These are phyloP conservation scores for Macropis europaea DNA, from an alignment of 2,888 invertebrate genomes.

Conservation along the genomic window DNA sequence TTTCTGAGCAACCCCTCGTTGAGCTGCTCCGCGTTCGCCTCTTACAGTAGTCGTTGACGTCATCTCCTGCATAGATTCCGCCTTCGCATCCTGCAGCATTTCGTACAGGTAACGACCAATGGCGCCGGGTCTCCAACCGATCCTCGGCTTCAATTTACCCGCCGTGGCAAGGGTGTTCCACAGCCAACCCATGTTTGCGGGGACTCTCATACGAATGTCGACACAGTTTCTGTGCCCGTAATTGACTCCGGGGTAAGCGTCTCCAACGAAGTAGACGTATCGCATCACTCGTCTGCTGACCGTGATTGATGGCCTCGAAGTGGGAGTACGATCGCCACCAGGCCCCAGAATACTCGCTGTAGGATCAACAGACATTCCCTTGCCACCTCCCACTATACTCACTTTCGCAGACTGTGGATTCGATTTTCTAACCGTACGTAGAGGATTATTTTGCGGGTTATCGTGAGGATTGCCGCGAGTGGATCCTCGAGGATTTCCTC, in stretches of 20 bases:
- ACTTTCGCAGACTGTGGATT: too few relatives aligned
- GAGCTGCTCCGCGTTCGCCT: neutral
- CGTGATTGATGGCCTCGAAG: constrained; percentile 24
- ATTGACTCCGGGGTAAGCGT: constrained; percentile 66
- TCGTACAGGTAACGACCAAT: constrained; percentile 59
- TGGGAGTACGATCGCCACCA: constrained; percentile 45
- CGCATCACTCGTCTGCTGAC: constrained; percentile 50
- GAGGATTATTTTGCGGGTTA: too few relatives aligned
- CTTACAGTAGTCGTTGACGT: neutral
- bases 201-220: constrained; percentile 66
- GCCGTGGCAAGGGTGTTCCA: constrained; percentile 67
- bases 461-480: too few relatives aligned
- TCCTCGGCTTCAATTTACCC: constrained; percentile 66
- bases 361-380: too few relatives aligned
- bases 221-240: constrained; percentile 73
- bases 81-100: constrained; percentile 57
- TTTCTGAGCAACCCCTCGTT: neutral
- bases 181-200: constrained; percentile 77
- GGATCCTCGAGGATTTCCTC: too few relatives aligned
- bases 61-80: constrained; percentile 7
- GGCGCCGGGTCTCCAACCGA: constrained; percentile 76
- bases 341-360: constrained; percentile 20
- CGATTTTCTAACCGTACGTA: too few relatives aligned
- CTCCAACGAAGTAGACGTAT: constrained; percentile 72
- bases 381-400: neutral